Evolutionary conservation across 2,797 vertebrate genomes (phyloP), one percentile per base, ranked within the genome.

Genomic region (Sciaenops ocellatus): DNA sequence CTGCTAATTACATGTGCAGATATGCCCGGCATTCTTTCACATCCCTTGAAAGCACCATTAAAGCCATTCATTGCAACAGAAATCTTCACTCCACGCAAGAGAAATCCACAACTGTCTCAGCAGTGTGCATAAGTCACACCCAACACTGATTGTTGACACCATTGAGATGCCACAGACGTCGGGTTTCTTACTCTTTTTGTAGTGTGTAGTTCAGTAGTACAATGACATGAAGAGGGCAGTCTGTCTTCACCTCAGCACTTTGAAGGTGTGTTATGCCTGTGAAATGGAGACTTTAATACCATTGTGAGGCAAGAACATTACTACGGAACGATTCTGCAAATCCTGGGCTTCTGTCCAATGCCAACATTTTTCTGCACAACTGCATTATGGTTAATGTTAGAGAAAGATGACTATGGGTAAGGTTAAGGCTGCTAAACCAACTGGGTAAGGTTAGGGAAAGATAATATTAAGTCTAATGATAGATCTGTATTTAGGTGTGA

Each of bases 1-100:
- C 24, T 59, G 51, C 63, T 84, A 78, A 89, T 82, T 84, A 62
- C 47, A 42, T 66, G 42, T 51, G 42, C 62, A 55, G 38, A 66
- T 47, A 59, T 12, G 46, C 46, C 41, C 16, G 15, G 3, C 67
- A 16, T 64, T 70, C 11, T 41, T 63, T 54, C 47, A 41, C 63
- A 68, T 52, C 44, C 26, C 17, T 54, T 42, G 41, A 75, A 67
- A 52, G 16, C 13, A 50, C 16, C 28, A 54, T 77, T 44, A 76
- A 60, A 77, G 24, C 7, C n/a, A 24, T 34, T 73, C 42, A 73
- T 6, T 16, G 47, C 11, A 12, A 57, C 41, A 51, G 44, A 73
- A 69, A 59, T 70, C 8, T 72, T 56, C 66, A 34, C 56, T 70
- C 26, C 15, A 5, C 42, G 42, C 24, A 34, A 63, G 64, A 67